Conservation (phyloP, 2,113 vertebrate species). For the Parus major region DNA sequence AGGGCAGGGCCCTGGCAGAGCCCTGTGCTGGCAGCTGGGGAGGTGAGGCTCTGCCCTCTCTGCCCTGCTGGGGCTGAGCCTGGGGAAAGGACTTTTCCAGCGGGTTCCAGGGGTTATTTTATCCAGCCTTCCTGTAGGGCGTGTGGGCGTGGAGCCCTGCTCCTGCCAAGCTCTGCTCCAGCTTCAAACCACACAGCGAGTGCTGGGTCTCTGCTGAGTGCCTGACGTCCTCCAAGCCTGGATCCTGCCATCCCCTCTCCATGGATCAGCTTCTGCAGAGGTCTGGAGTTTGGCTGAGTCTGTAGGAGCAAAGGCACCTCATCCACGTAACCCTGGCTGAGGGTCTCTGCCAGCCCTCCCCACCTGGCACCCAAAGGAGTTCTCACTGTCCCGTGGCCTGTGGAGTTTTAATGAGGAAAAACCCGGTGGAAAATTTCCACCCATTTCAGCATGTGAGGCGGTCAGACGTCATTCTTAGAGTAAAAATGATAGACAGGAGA, state of each 20-base stretch:
- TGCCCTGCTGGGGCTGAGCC: rapidly evolving
- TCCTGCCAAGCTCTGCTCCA: neutral
- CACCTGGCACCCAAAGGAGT: neutral
- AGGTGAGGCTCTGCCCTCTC: neutral
- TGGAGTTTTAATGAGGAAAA: neutral
- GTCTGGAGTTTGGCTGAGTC: neutral
- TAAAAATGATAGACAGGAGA: neutral
- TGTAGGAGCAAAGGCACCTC: neutral
- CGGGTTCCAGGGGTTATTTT: neutral
- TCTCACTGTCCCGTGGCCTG: neutral
- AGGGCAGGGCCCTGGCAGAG: neutral
- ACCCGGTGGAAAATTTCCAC: neutral
- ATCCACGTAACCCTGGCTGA: neutral
- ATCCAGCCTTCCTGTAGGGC: neutral
- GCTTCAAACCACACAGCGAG: rapidly evolving
- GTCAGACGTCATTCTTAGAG: neutral
- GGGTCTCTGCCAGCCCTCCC: neutral
- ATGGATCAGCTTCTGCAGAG: neutral
- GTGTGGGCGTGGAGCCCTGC: no score
- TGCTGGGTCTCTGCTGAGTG: neutral
- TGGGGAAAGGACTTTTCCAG: neutral
- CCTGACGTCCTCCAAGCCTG: neutral
- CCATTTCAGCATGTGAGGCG: neutral
- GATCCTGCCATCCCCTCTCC: neutral
- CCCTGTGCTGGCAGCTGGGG: neutral